A percentile compares a stretch with the other conserved stretches of the same genome.
Evolutionary conservation across 37 sponge, comb jelly and placozoan species (phyloP).

Genomic region (Cladorhizidae sp.): DNA sequence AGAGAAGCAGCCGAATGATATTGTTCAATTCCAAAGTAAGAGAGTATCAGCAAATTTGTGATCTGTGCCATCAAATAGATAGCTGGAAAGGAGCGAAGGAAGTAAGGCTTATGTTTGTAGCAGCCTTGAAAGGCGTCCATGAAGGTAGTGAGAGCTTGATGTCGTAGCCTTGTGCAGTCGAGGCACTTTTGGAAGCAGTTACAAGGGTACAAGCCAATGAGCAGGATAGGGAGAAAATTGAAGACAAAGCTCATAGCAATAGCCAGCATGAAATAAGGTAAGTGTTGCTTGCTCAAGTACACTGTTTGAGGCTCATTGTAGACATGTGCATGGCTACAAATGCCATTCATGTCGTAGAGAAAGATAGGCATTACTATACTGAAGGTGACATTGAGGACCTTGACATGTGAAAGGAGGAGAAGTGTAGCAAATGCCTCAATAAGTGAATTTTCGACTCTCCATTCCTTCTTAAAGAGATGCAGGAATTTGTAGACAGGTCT

Average conservation of each 20-base stretch:
- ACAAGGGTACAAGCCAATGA: slow-evolving; percentile 7
- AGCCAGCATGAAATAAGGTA: slow-evolving; percentile 12
- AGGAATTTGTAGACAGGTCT: slow-evolving; percentile 7
- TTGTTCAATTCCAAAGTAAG: not conserved
- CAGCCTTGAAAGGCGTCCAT: slow-evolving; percentile 46
- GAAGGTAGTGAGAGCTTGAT: slow-evolving; percentile 4
- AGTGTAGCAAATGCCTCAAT: slow-evolving; percentile 11
- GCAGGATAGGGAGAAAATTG: not conserved
- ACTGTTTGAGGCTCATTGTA: not conserved
- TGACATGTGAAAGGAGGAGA: slow-evolving; percentile 8
- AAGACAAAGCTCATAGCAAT: slow-evolving; percentile 17
- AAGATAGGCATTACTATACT: not conserved
- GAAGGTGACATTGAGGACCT: slow-evolving; percentile 1
- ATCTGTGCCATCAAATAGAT: slow-evolving; percentile 20
- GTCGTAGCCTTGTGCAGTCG: not conserved
- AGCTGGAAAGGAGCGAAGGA: slow-evolving; percentile 12
- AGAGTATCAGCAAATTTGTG: not conserved
- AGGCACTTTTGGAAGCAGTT: slow-evolving; percentile 10
- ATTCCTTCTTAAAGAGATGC: not conserved
- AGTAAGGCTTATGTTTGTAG: slow-evolving; percentile 25
- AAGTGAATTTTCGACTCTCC: not conserved
- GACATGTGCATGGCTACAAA: not conserved
- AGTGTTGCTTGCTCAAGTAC: slow-evolving; percentile 1
- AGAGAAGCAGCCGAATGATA: not conserved
- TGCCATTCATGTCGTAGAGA: not conserved